phyloP scores from a whole-genome alignment of 1,140 invertebrate genomes.

The Ephestia elutella region DNA sequence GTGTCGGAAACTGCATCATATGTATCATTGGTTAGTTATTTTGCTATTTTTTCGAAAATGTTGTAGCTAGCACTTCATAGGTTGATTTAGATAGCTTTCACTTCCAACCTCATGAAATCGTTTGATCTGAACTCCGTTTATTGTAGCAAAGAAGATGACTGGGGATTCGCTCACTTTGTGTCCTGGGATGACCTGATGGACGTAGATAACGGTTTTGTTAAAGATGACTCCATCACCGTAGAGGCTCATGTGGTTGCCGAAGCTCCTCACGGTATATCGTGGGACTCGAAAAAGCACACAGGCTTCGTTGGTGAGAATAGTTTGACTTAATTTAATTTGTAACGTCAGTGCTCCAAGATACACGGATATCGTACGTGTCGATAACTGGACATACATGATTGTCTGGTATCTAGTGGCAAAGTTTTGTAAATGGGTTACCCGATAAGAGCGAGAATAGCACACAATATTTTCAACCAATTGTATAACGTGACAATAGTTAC shows the following conservation, averaged over 20 bases:
- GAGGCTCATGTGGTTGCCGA: slow-evolving; percentile 97
- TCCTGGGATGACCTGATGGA: slow-evolving; percentile 96
- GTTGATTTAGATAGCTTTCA: too few species aligned
- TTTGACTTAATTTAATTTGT: not conserved
- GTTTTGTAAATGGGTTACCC: too few species aligned
- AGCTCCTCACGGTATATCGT: slow-evolving; percentile 98
- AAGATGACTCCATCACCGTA: slow-evolving; percentile 94
- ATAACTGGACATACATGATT: too few species aligned
- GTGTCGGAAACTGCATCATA: slow-evolving; percentile 79
- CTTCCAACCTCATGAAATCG: too few species aligned
- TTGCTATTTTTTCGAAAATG: not conserved
- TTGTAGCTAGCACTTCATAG: too few species aligned
- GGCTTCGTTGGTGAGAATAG: slow-evolving; percentile 87
- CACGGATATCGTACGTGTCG: too few species aligned
- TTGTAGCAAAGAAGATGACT: slow-evolving; percentile 96
- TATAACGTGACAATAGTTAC: not conserved
- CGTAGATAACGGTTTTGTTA: slow-evolving; percentile 94
- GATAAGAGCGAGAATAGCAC: too few species aligned
- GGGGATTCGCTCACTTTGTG: slow-evolving; percentile 98
- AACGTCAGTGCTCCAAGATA: not conserved
- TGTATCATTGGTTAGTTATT: slow-evolving; percentile 73
- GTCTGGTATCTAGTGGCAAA: too few species aligned
- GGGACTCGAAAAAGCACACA: slow-evolving; percentile 99
- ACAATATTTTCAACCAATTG: too few species aligned
- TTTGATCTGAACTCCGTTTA: too few species aligned